phyloP scores from a whole-genome alignment of 2,797 vertebrate species.

The Galago senegalensis region DNA sequence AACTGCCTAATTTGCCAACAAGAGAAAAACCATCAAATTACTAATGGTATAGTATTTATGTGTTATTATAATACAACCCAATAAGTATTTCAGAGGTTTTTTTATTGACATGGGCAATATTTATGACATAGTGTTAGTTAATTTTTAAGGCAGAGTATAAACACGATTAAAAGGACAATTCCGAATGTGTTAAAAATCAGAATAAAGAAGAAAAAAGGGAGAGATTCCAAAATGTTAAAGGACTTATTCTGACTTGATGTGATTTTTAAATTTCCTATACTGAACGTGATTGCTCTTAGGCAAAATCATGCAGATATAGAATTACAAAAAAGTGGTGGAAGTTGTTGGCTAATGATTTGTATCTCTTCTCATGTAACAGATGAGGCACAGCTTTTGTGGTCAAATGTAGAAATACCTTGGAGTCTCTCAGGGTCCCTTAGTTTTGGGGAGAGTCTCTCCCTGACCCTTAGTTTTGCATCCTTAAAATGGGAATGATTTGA shows the following conservation, averaged over 20 bases:
- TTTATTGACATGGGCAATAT: neutral
- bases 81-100: neutral
- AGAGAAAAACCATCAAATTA: neutral
- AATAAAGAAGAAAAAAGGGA: neutral
- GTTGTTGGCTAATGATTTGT: neutral
- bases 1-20: neutral
- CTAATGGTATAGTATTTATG: neutral
- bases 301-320: neutral
- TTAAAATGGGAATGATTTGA: neutral
- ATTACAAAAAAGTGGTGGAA: neutral
- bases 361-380: neutral
- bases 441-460: too few relatives aligned
- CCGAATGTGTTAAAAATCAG: neutral
- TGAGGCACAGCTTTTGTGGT: neutral
- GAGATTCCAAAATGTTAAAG: neutral
- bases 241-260: neutral
- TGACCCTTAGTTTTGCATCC: neutral
- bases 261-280: neutral
- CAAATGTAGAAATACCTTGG: neutral
- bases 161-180: neutral
- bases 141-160: neutral
- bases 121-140: neutral
- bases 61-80: neutral
- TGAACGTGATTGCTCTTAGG: neutral
- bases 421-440: neutral